Base-by-base conservation (phyloP, 2,113 vertebrate species). In the Callorhinus ursinus region DNA sequence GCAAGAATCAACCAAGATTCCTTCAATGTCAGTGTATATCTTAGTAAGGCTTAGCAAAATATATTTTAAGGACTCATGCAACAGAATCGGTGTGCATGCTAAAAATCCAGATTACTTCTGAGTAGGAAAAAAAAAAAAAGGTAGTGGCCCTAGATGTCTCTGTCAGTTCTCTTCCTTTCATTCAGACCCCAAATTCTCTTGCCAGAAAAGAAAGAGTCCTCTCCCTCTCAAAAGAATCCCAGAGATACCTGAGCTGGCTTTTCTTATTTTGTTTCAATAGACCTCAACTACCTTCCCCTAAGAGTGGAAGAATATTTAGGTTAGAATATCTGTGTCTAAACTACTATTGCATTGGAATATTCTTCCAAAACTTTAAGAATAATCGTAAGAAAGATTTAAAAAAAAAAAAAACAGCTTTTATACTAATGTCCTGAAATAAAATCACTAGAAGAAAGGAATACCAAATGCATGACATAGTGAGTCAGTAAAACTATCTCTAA, bases 401-500 rank as follows among this genome's bases (percentile, higher is more conserved):
- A 57, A 55, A 76, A 11, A 49, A 82, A 33, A 57, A 55, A 76
- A 11, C 22, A 87, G 57, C n/a, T 86, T 89, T 87, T 76, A 59
- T 88, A 61, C 69, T 82, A 93, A 82, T 87, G 26, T 69, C 36
- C 31, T 39, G 33, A 79, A 95, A 97, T 55, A 92, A 96, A 95
- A 88, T 65, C 49, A 69, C 63, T 31, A 33, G 36, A 90, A 90
- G 33, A 76, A 76, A 84, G 55, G 84, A 82, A 74, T 91, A 95
- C 21, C n/a, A 90, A 81, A 86, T 36, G 31, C 53, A 53, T 42
- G 46, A 87, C 22, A 96, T 46, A 42, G 36, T 80, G 46, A 84
- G 90, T 95, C 91, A 97, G 83, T 82, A 84, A 93, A 80, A 71
- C 12, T 26, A 3, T 57, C 46, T 93, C 57, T 67, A 97, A 98